Percentiles rank a stretch among this genome's conserved stretches.
These are phyloP conservation scores for Pelecanus crispus DNA, from an alignment of 2,113 vertebrate genomes.

Conservation along the genomic window DNA sequence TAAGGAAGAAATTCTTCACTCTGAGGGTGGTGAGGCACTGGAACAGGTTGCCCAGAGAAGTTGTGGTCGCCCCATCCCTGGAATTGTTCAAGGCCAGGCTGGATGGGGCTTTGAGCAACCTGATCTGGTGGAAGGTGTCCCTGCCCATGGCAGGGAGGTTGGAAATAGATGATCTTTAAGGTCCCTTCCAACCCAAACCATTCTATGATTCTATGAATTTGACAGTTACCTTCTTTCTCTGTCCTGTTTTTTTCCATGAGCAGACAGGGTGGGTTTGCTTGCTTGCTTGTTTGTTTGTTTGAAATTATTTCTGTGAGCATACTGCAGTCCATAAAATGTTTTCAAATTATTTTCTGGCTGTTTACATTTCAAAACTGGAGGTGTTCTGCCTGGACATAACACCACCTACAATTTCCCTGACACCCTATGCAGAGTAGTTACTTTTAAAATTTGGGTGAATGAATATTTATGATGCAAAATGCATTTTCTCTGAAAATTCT, in stretches of 20 bases:
- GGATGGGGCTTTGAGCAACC: too few relatives aligned
- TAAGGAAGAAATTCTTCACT: too few relatives aligned
- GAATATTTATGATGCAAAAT: constrained; percentile 16
- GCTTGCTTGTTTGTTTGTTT: neutral
- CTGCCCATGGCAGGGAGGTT: too few relatives aligned
- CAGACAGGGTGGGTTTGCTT: neutral
- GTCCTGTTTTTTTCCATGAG: neutral
- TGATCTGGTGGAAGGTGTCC: too few relatives aligned
- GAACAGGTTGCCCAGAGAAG: too few relatives aligned
- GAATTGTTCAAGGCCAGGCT: too few relatives aligned
- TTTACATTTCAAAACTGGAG: neutral
- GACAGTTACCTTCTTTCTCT: neutral
- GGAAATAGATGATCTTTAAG: too few relatives aligned
- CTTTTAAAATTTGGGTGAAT: neutral
- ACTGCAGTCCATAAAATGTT: neutral
- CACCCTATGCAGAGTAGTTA: neutral
- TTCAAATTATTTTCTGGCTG: neutral
- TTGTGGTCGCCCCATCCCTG: too few relatives aligned
- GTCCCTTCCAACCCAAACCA: too few relatives aligned
- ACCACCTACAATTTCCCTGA: neutral
- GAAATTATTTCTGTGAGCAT: neutral
- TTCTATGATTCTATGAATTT: neutral
- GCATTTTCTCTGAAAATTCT: neutral
- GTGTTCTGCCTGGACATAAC: neutral
- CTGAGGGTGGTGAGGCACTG: too few relatives aligned